Conservation (phyloP, 2,113 vertebrate species). For the Saiga tatarica region DNA sequence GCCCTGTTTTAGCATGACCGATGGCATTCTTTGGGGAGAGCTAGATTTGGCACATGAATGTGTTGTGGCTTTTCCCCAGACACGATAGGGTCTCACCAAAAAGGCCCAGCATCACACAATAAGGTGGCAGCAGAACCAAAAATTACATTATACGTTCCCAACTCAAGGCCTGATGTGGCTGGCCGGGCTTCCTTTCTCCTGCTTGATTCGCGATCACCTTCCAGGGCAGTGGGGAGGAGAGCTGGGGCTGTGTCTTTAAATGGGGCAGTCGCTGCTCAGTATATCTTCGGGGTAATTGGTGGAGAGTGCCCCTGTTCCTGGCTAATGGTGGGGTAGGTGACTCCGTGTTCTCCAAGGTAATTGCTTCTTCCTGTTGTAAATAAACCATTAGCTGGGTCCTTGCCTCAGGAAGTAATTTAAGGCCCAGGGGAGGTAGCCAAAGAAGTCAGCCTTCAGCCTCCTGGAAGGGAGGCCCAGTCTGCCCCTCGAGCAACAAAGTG, state of each 20-base stretch:
- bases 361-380: slow-evolving; percentile 78
- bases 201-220: not conserved
- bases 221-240: not conserved
- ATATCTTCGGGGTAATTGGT: not conserved
- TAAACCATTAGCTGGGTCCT: slow-evolving; percentile 69
- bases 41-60: not conserved
- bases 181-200: not conserved
- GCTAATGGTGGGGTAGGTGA: not conserved
- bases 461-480: slow-evolving; percentile 25
- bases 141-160: not conserved
- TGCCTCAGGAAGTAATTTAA: slow-evolving; percentile 67
- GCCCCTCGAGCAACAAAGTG: slow-evolving; percentile 7
- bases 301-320: not conserved
- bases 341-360: slow-evolving; percentile 63
- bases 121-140: not conserved
- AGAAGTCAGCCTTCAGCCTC: slow-evolving; percentile 54
- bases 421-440: slow-evolving; percentile 61
- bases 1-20: not conserved
- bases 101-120: not conserved
- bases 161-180: not conserved
- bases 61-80: not conserved
- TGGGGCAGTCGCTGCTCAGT: not conserved
- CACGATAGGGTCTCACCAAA: not conserved
- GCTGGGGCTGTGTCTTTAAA: rapidly evolving
- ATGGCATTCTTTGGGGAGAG: not conserved